Evolutionary conservation across 2,888 invertebrate species (phyloP), one percentile per base, ranked within the genome.

Genomic region (Tanypteryx hageni): DNA sequence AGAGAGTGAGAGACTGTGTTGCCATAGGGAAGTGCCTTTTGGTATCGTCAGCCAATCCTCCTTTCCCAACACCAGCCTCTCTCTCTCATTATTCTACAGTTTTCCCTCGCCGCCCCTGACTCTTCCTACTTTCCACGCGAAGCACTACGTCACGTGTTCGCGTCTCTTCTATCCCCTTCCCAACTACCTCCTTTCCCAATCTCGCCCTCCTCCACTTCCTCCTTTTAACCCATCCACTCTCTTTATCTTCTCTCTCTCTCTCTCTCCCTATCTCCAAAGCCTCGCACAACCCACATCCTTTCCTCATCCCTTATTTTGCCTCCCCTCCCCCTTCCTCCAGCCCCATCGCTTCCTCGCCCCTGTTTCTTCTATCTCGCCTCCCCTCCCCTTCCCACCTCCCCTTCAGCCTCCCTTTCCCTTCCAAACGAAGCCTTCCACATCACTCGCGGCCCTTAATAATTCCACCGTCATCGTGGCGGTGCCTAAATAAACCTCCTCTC

Each of bases 21-120:
- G 89, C 89, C 89, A 89, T 89, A 89, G 89, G 89, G 89, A 89
- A 89, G 89, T 89, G 89, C 89, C 89, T 89, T 89, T 89, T 64
- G 89, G 86, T 89, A 89, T 89, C 89, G 89, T 64, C 89, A 89
- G 89, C 89, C 89, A 89, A 89, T 89, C 89, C 89, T 89, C 89
- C 89, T 86, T 86, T 86, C 86, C 86, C 86, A 61, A 86, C 86
- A 27, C 57, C 59, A 61, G 16, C 59, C 9, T 18, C 68, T 31
- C 64, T 64, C 89, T 89, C 89, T 64, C 64, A 64, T 83, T 83
- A 83, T 64, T 89, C 64, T 64, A 44, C 31, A 59, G 61, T 59
- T 86, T 86, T 86, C 61, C 27, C 86, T 11, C 85, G 14, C 86
- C 61, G 61, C 83, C n/a, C 44, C 83, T 57, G 83, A 44, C 57